Evolutionary conservation across 1,140 invertebrate species (phyloP), one percentile per base, ranked within the genome.

Genomic region (Agraylea sexmaculata): DNA sequence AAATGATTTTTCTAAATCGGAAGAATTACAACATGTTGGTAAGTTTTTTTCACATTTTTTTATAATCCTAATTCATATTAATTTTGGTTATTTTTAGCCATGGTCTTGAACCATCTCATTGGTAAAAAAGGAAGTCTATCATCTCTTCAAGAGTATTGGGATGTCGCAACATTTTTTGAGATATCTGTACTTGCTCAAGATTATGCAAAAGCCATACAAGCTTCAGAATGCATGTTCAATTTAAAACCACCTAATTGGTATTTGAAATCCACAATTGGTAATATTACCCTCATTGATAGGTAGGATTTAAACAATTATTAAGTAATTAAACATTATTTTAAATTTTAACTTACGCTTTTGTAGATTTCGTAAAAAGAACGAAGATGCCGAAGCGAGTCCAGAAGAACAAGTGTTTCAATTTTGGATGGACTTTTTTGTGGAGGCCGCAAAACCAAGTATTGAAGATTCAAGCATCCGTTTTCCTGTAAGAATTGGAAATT

Each of bases 121-220:
- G 95, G 96, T 1, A 89, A 93, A 56, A 99, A 99, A 63, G 95
- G 95, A 15, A 93, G 87, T 57, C 61, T 99, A 12, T 79, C 80
- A 0, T 88, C 86, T 13, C 64, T 99, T 2, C 86, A 84, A 52
- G 94, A 99, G 55, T 99, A 99, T 57, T 99, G 96, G 96, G 93
- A 96, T 66, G 92, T 99, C 5, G 96, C 96, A 0, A 99, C 94
- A 1, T 99, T 97, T 66, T 99, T 99, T 65, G 96, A 99, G 66
- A 97, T 99, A 40, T 92, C 88, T 38, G 94, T 99, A 1, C 65
- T 99, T 11, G 93, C 93, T 11, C 88, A 97, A 63, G 90, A 99
- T 62, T 99, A 96, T 65, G 71, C 80, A 3, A 98, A 98, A 66
- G 94, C 95, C 4, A 86, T 93, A 51, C 89, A 97, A 68, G 95